phyloP scores from a whole-genome alignment of 2,113 vertebrate genomes.

The Pelecanus crispus region DNA sequence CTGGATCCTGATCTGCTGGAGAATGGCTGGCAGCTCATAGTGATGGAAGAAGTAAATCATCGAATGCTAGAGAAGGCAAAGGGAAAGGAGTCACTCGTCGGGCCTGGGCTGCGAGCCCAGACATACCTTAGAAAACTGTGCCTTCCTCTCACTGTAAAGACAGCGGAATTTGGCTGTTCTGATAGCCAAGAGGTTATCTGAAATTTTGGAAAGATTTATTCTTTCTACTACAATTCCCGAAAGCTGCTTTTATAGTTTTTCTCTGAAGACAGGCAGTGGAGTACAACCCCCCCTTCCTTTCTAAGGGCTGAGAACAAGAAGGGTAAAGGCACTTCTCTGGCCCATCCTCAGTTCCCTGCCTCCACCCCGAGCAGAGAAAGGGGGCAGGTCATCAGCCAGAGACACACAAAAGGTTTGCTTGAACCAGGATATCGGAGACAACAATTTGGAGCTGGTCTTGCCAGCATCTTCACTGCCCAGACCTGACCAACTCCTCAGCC shows the following conservation, averaged over 20 bases:
- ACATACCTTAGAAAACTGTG: accelerated
- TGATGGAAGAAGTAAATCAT: conserved; percentile 99
- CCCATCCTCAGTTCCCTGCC: not conserved
- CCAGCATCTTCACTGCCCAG: not conserved
- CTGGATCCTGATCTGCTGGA: conserved; percentile 96
- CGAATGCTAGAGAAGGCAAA: conserved; percentile 79
- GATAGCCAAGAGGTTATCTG: not conserved
- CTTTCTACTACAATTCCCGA: not conserved
- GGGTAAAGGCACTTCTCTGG: not conserved
- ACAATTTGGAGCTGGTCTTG: not conserved
- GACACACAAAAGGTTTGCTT: not conserved
- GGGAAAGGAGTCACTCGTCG: not conserved
- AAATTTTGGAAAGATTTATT: not conserved
- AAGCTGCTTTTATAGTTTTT: not conserved
- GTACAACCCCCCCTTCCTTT: not conserved
- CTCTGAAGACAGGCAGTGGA: not conserved
- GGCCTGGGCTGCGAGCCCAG: not conserved
- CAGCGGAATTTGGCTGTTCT: not conserved
- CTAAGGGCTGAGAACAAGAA: not conserved
- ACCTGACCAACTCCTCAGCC: not conserved
- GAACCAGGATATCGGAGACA: not conserved
- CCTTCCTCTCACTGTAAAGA: not conserved
- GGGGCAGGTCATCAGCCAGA: not conserved
- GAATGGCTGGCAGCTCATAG: conserved; percentile 94
- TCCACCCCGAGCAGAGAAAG: not conserved